Percentiles rank a stretch among this genome's conserved stretches.
Conservation (phyloP, 2,113 vertebrate genomes). For the Phasianus colchicus region DNA sequence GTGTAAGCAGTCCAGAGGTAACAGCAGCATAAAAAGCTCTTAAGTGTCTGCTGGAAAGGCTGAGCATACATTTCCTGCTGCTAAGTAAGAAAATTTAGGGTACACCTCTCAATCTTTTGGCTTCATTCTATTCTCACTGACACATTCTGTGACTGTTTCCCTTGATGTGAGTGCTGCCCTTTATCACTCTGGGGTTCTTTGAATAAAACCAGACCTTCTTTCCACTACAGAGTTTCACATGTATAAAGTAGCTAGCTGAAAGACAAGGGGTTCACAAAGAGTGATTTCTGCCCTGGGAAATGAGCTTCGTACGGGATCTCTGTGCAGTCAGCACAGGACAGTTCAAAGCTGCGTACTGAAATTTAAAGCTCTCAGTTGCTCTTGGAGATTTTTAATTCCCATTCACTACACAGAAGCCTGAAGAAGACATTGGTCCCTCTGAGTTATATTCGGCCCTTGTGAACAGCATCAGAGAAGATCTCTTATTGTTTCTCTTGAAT, state of each 20-base stretch:
- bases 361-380: not conserved
- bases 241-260: not conserved
- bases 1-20: not conserved
- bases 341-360: not conserved
- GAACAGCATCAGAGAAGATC: not conserved
- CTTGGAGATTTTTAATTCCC: not conserved
- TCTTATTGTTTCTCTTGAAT: not conserved
- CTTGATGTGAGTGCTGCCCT: not conserved
- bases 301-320: not conserved
- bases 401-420: not conserved
- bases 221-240: slow-evolving; percentile 24
- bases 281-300: not conserved
- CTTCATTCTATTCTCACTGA: not conserved
- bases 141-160: not conserved
- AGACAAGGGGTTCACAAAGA: not conserved
- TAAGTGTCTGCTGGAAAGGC: not conserved
- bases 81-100: not conserved
- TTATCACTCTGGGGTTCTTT: not conserved
- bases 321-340: not conserved
- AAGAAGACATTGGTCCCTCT: not conserved
- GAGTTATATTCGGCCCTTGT: not conserved
- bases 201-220: not conserved
- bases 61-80: not conserved
- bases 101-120: not conserved
- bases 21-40: not conserved